phyloP scores from a whole-genome alignment of 2,797 vertebrate genomes.

The Enteromius viviparus region DNA sequence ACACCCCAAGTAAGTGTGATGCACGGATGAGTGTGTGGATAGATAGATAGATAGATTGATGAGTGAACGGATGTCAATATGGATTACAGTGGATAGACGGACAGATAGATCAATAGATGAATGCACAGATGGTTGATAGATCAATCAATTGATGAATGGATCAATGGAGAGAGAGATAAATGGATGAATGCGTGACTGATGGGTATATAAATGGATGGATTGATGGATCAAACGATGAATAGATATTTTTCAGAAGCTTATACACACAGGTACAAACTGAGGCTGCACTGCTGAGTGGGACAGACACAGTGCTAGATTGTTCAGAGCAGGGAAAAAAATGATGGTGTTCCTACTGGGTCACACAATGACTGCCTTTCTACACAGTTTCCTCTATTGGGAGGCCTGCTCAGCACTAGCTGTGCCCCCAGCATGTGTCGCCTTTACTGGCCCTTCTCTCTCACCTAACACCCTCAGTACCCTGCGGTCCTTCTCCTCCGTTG shows the following conservation, averaged over 20 bases:
- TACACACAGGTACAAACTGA: slow-evolving; percentile 41
- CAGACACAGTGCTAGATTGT: slow-evolving; percentile 72
- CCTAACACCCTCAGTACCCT: slow-evolving; percentile 20
- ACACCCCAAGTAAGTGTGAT: slow-evolving; percentile 76
- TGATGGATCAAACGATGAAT: neutral
- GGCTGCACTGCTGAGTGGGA: slow-evolving; percentile 16
- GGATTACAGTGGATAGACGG: neutral
- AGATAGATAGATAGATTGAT: neutral
- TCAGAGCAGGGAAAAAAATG: slow-evolving; percentile 65
- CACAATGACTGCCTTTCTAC: slow-evolving; percentile 70
- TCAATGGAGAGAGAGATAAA: neutral
- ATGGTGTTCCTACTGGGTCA: slow-evolving; percentile 60
- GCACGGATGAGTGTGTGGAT: neutral
- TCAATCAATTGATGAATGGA: neutral
- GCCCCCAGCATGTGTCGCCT: slow-evolving; percentile 11
- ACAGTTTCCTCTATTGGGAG: slow-evolving; percentile 55
- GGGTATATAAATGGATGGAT: neutral
- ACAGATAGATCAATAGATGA: neutral
- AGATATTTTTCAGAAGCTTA: neutral
- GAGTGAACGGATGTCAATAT: neutral
- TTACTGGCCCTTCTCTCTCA: slow-evolving; percentile 12
- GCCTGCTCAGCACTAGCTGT: slow-evolving; percentile 47
- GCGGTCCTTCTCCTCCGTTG: slow-evolving; percentile 39
- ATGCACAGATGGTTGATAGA: neutral
- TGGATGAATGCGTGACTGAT: neutral